Base-by-base conservation (phyloP, 2,797 vertebrate species). In the Ceryle rudis region DNA sequence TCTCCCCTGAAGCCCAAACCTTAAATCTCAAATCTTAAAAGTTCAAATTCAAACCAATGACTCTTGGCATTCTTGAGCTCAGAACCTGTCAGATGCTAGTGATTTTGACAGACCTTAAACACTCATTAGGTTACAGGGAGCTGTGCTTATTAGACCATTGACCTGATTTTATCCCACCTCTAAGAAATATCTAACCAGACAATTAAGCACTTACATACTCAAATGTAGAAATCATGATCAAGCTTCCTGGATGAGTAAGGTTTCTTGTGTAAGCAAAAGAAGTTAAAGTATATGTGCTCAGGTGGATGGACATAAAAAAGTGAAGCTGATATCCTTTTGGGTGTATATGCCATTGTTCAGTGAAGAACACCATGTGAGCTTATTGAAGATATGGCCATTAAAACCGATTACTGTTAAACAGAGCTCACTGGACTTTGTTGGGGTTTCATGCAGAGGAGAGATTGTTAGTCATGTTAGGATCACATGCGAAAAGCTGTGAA, bases 381-480 rank as follows among this genome's bases (percentile, higher is more conserved):
- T 89, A 81, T 62, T 60, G 51, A 75, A 75, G 5, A 19, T 51
- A 18, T 0, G 1, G 39, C 19, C 15, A 57, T 42, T 81, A 58
- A 82, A 77, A 80, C 2, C 10, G 47, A 13, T 4, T 51, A 39
- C 20, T 26, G 17, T 47, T 95, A 70, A 80, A 91, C 2, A 0
- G 44, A 69, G 2, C 65, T 65, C 14, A 25, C 10, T 70, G 21
- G 37, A 81, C 35, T 73, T 86, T 28, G 41, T 4, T 90, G 46
- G 20, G 13, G n/a, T 52, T 82, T 91, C 70, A 66, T 5, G 29
- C 28, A 92, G 87, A 83, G 70, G 22, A 90, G 37, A 87, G 6
- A 35, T 41, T 89, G 79, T 91, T 77, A 82, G 71, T 90, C 72
- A 94, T 35, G 65, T 95, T 65, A 95, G 94, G 94, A 89, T 84